Percentiles rank a stretch among this genome's conserved stretches.
Evolutionary conservation across 2,888 invertebrate species (phyloP).

Genomic region (Silvanus unidentatus): DNA sequence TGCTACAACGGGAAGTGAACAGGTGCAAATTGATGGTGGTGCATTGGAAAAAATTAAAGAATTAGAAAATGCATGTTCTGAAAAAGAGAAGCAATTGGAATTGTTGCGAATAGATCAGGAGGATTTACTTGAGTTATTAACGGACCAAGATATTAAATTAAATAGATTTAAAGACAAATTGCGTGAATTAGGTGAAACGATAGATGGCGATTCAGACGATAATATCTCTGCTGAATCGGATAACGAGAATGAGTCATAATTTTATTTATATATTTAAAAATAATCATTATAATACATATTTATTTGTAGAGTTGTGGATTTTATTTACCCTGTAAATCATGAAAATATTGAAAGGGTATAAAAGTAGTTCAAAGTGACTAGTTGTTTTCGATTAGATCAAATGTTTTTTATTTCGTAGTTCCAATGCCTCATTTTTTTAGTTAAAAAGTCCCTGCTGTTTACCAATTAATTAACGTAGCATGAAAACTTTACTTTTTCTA

Average conservation of each 20-base stretch:
- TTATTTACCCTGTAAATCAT: too few relatives aligned
- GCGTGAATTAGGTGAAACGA: conserved; percentile 40
- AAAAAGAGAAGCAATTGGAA: conserved; percentile 33
- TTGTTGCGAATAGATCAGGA: conserved; percentile 83
- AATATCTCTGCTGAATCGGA: conserved; percentile 27
- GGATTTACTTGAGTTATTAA: conserved; percentile 80
- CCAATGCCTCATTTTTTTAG: too few relatives aligned
- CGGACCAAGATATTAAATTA: conserved; percentile 69
- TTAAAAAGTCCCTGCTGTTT: too few relatives aligned
- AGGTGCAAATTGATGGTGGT: conserved; percentile 24
- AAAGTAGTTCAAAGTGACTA: too few relatives aligned
- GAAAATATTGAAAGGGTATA: too few relatives aligned
- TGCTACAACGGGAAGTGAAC: not conserved
- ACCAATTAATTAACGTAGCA: too few relatives aligned
- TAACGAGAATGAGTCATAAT: conserved; percentile 13
- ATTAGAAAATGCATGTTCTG: conserved; percentile 30
- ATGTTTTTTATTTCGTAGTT: too few relatives aligned
- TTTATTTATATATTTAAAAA: too few relatives aligned
- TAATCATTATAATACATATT: too few relatives aligned
- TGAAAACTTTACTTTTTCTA: too few relatives aligned
- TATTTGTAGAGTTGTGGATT: too few relatives aligned
- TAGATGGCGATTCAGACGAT: conserved; percentile 41
- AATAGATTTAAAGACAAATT: conserved; percentile 39
- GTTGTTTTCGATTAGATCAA: too few relatives aligned
- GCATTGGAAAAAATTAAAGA: conserved; percentile 18